Base-by-base conservation (phyloP, 2,888 invertebrate genomes). In the Taenaris catops region DNA sequence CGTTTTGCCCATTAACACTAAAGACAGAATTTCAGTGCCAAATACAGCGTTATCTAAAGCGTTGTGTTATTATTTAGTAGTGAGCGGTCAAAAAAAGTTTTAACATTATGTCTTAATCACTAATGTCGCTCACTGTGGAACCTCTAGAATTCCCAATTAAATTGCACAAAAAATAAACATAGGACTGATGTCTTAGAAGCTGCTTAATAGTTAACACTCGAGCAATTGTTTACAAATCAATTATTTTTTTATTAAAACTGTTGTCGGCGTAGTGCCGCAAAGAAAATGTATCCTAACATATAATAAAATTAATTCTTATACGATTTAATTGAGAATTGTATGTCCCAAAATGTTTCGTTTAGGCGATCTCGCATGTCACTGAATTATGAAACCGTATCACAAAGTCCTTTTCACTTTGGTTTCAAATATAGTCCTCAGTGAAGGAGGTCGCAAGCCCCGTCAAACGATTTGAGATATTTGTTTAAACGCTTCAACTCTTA, bases 51-150 rank as follows among this genome's bases (percentile, higher is more conserved):
- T 52, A 51, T 46, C 51, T 55, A 48, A 62, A 64, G 65, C 64
- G 51, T 52, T 55, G 58, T 61, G 58, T 59, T 60, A 55, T 49
- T 52, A 21, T 32, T 51, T 57, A 55, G 55, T 53, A 57, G 60
- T 67, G 71, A 70, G 70, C 63, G 62, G 57, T 59, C 8, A 11
- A 32, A 32, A 24, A 10, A 50, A 42, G 49, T 45, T n/a, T n/a
- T 61, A 58, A 63, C 51, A 63, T 64, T 67, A 56, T 53, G 57
- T 49, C 62, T 67, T 68, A 69, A 58, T 55, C n/a, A 47, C 63
- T 67, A 70, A 39, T 36, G 51, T 53, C 32, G 38, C 38, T 41
- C 45, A 34, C 34, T 38, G 25, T 1, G 7, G 14, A 19, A 26
- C 14, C 18, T 12, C 2, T 21, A 25, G 29, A 41, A 37, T 37